Conservation (phyloP, 2,113 vertebrate species). For the Vulpes vulpes region DNA sequence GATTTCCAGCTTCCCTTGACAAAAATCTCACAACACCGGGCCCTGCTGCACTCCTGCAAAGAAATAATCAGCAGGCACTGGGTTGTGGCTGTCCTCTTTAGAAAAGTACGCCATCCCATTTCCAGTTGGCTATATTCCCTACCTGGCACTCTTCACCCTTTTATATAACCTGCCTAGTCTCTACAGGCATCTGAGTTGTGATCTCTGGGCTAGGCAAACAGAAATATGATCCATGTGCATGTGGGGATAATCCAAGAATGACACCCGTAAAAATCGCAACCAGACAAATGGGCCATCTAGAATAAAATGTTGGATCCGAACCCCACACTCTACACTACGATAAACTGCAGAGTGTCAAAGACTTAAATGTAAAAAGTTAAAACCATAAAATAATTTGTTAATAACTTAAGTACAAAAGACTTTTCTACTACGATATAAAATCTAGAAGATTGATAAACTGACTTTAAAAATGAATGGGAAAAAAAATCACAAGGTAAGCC, state of each 20-base stretch:
- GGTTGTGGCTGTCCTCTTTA: slow-evolving; percentile 68
- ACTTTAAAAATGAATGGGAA: not conserved
- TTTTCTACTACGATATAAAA: slow-evolving; percentile 48
- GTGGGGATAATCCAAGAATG: slow-evolving; percentile 51
- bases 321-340: not conserved
- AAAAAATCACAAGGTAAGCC: not conserved
- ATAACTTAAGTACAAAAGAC: slow-evolving; percentile 21
- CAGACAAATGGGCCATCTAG: slow-evolving; percentile 54
- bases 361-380: slow-evolving; percentile 38
- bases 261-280: slow-evolving; percentile 51
- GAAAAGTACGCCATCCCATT: slow-evolving; percentile 61
- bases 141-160: slow-evolving; percentile 66
- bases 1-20: slow-evolving; percentile 58
- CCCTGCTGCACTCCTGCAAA: slow-evolving; percentile 17
- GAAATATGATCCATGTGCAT: slow-evolving; percentile 67
- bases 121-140: slow-evolving; percentile 68
- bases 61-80: not conserved
- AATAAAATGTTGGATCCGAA: slow-evolving; percentile 42
- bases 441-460: not conserved
- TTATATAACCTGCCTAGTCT: slow-evolving; percentile 77
- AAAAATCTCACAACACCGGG: slow-evolving; percentile 40
- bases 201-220: slow-evolving; percentile 57
- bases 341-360: slow-evolving; percentile 27
- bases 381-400: slow-evolving; percentile 4
- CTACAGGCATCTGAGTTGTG: slow-evolving; percentile 66